Conservation (phyloP, 2,113 vertebrate species). For the Neomonachus schauinslandi region DNA sequence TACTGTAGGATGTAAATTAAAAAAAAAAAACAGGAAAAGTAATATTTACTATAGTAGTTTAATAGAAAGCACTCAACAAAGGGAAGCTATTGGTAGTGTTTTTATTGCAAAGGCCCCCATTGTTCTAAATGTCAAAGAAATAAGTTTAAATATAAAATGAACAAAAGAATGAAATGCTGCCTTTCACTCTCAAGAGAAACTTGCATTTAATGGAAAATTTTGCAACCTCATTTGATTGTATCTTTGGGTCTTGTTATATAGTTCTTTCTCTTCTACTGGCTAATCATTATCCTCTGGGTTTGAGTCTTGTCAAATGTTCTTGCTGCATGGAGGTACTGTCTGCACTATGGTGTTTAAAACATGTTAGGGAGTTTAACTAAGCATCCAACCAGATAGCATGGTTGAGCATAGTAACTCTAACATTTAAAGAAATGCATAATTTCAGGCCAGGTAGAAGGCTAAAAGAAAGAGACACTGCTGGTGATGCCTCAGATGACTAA, state of each 20-base stretch:
- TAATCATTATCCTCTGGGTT: not conserved
- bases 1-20: not conserved
- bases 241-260: not conserved
- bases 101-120: not conserved
- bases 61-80: conserved; percentile 7
- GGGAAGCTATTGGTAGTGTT: not conserved
- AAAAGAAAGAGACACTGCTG: not conserved
- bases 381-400: not conserved
- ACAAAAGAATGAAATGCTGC: not conserved
- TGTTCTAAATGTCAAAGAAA: conserved; percentile 39
- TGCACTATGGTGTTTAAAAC: not conserved
- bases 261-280: not conserved
- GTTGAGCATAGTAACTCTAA: not conserved
- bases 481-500: conserved; percentile 44
- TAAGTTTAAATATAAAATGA: not conserved
- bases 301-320: not conserved
- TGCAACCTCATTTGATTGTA: not conserved
- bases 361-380: not conserved
- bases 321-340: not conserved
- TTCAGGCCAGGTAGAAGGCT: not conserved
- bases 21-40: conserved; percentile 29
- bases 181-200: conserved; percentile 5
- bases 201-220: not conserved
- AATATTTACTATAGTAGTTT: not conserved
- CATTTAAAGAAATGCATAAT: not conserved